Evolutionary conservation across 2,113 vertebrate species (phyloP), one percentile per base, ranked within the genome.

Genomic region (Psilopsiagon aymara): DNA sequence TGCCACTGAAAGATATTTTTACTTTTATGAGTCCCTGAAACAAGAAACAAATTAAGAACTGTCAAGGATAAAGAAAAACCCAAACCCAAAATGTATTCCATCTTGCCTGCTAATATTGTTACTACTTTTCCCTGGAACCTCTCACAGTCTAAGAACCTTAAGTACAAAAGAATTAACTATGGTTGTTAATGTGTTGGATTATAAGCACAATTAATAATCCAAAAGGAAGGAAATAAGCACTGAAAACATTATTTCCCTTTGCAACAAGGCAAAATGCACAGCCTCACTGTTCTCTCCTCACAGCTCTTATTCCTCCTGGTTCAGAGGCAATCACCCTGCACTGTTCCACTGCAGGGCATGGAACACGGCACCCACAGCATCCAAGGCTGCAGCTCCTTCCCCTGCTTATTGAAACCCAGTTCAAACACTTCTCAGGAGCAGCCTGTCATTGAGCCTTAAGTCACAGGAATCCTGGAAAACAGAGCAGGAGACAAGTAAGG

Each of bases 21-120:
- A 96, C 94, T 96, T 94, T 96, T 97, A 96, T 97, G 96, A 97
- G 86, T 82, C 92, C 86, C 94, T 88, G 93, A 95, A 97, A 96
- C 94, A 96, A 96, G 86, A 94, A 97, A 94, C 92, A 97, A 75
- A 91, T 96, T 90, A 95, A 74, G 90, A 96, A 93, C 95, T 93
- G 96, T 96, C 92, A 98, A 95, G 67, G 66, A 93, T 97, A 86
- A 90, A 88, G 71, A 94, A 92, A 82, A 94, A 80, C 27, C 21
- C 79, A 88, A 92, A 86, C 53, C 20, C 60, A 78, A 79, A 87
- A 92, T 39, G 75, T 91, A 94, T 92, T 96, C 90, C n/a, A 43
- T 93, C 94, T 94, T 94, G 85, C 86, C 87, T 92, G 41, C 94
- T 90, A 88, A 95, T 93, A 94, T 74, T 95, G 81, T 95, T 77